These are phyloP conservation scores for Elymnias hypermnestra DNA, from an alignment of 1,140 invertebrate genomes.

Conservation along the genomic window DNA sequence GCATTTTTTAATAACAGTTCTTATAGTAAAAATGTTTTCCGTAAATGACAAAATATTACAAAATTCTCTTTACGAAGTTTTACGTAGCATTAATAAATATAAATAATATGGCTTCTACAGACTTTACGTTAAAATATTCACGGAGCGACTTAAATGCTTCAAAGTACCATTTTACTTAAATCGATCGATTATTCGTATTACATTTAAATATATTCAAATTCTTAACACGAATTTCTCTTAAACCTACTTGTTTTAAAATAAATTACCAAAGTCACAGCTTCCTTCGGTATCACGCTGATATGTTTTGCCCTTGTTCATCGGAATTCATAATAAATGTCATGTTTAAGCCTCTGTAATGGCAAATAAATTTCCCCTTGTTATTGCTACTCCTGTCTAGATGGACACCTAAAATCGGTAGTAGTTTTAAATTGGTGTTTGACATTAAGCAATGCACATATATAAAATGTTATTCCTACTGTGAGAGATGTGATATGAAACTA, in stretches of 20 bases:
- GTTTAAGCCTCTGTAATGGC: slow-evolving; percentile 21
- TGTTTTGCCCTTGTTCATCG: background rate
- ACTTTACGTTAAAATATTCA: too few relatives aligned
- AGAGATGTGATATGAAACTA: background rate
- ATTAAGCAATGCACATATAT: slow-evolving; percentile 13
- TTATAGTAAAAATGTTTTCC: too few relatives aligned
- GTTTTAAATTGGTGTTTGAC: background rate
- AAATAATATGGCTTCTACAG: too few relatives aligned
- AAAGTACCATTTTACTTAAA: background rate
- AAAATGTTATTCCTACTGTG: slow-evolving; percentile 6
- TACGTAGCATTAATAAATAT: too few relatives aligned
- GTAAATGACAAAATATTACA: too few relatives aligned
- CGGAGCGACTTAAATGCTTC: too few relatives aligned
- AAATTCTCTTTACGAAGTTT: too few relatives aligned
- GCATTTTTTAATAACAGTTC: too few relatives aligned
- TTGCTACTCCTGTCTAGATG: slow-evolving; percentile 9
- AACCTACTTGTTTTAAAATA: slow-evolving; percentile 17
- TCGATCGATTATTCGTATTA: slow-evolving; percentile 9
- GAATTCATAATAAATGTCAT: slow-evolving; percentile 23
- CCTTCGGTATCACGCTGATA: slow-evolving; percentile 21
- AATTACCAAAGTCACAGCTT: slow-evolving; percentile 18
- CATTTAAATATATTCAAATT: slow-evolving; percentile 20
- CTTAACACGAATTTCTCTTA: slow-evolving; percentile 1
- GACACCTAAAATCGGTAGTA: slow-evolving; percentile 12
- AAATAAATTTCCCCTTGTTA: slow-evolving; percentile 22